Evolutionary conservation across 2,888 invertebrate species (phyloP).

Genomic region (Brachyopa scutellaris): DNA sequence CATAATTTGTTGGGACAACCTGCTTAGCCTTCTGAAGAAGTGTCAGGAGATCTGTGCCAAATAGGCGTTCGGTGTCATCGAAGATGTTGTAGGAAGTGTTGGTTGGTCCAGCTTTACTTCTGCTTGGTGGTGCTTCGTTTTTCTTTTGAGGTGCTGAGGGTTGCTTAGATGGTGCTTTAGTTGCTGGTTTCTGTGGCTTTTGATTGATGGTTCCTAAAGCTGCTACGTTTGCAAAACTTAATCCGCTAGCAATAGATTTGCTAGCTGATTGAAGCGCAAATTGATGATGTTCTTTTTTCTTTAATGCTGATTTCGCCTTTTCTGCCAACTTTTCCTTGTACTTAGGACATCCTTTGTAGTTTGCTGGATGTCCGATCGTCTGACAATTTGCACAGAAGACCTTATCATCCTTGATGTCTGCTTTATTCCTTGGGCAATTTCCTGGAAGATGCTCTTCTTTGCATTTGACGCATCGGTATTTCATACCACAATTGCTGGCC

Average conservation of each 20-base stretch:
- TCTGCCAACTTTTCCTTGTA: not conserved
- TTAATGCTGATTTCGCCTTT: not conserved
- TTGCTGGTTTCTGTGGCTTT: not conserved
- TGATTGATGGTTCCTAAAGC: not conserved
- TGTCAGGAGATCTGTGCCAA: not conserved
- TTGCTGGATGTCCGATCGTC: slow-evolving; percentile 13
- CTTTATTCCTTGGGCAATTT: slow-evolving; percentile 20
- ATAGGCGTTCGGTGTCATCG: not conserved
- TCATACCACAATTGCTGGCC: slow-evolving; percentile 20
- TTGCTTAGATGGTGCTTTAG: too few species aligned
- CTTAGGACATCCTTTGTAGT: slow-evolving; percentile 9
- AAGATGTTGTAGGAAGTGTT: not conserved
- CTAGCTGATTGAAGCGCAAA: not conserved
- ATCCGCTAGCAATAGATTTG: not conserved
- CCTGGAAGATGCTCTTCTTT: not conserved
- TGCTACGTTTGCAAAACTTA: not conserved
- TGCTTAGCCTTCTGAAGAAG: too few species aligned
- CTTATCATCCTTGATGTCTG: not conserved
- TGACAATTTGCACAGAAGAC: slow-evolving; percentile 20
- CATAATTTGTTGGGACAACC: not conserved
- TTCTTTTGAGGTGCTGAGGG: too few species aligned
- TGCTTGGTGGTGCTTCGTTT: too few species aligned
- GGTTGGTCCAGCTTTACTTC: not conserved
- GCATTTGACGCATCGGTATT: slow-evolving; percentile 26
- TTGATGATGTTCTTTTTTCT: not conserved